phyloP scores from a whole-genome alignment of 1,140 invertebrate species.

The Psilanteris sp. region DNA sequence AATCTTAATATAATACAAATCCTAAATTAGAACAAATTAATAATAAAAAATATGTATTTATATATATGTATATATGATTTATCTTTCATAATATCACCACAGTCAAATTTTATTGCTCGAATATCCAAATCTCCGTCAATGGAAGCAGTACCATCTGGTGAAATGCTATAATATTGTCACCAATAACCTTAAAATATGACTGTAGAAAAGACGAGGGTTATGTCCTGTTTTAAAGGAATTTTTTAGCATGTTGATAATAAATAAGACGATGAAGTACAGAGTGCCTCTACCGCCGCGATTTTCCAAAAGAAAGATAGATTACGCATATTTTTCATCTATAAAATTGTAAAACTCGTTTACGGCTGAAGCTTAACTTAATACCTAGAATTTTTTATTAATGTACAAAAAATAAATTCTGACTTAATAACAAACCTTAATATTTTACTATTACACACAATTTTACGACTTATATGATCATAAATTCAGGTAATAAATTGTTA shows the following conservation, averaged over 20 bases:
- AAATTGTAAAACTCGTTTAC: background rate
- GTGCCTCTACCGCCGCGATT: slow-evolving; percentile 1
- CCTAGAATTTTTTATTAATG: too few relatives aligned
- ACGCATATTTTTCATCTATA: slow-evolving; percentile 8
- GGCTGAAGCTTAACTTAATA: too few relatives aligned
- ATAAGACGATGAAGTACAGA: slow-evolving; percentile 22
- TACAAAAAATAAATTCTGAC: too few relatives aligned
- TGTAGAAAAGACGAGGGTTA: slow-evolving; percentile 1
- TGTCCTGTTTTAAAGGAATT: slow-evolving; percentile 19
- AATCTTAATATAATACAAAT: too few relatives aligned
- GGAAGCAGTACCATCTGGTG: slow-evolving; percentile 8
- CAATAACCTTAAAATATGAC: slow-evolving; percentile 28
- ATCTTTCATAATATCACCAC: slow-evolving; percentile 4
- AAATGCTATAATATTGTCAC: slow-evolving; percentile 29
- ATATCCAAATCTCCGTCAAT: slow-evolving; percentile 18
- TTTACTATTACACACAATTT: too few relatives aligned
- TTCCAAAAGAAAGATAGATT: slow-evolving; percentile 9
- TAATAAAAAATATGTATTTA: too few relatives aligned
- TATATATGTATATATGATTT: slow-evolving; percentile 1
- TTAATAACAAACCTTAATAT: too few relatives aligned
- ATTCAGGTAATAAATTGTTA: too few relatives aligned
- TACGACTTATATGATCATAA: too few relatives aligned
- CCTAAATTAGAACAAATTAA: too few relatives aligned
- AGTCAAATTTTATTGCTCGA: background rate
- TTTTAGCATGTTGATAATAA: slow-evolving; percentile 36